Conservation (phyloP, 1,140 invertebrate genomes). For the Panonychus citri region DNA sequence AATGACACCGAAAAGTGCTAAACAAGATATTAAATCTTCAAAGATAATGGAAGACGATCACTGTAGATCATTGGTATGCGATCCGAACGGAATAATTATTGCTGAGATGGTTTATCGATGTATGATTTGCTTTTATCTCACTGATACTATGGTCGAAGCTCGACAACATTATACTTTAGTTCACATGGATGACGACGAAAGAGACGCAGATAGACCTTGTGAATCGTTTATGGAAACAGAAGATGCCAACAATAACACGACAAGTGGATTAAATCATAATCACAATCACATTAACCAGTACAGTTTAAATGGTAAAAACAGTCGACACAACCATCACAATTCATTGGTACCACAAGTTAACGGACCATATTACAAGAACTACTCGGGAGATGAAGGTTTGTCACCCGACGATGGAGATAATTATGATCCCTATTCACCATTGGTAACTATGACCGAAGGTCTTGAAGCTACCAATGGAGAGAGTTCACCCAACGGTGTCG, state of each 20-base stretch:
- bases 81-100: slow-evolving; percentile 5
- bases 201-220: neutral
- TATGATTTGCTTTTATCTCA: slow-evolving; percentile 2
- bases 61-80: slow-evolving; percentile 4
- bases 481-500: neutral
- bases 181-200: slow-evolving; percentile 3
- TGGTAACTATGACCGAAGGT: neutral
- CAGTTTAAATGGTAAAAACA: too few species aligned
- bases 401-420: neutral
- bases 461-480: neutral
- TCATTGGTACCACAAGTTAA: neutral
- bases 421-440: neutral
- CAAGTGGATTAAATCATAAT: neutral
- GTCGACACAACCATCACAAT: neutral
- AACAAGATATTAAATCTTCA: neutral
- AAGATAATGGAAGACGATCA: neutral
- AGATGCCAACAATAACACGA: too few species aligned
- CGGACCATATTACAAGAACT: neutral
- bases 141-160: slow-evolving; percentile 1
- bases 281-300: neutral
- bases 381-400: neutral
- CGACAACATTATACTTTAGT: neutral
- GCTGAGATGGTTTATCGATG: slow-evolving; percentile 9
- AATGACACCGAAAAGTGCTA: neutral
- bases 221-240: neutral